Base-by-base conservation (phyloP, 53 echinoderm and acorn worm species). In the Crossaster papposus region DNA sequence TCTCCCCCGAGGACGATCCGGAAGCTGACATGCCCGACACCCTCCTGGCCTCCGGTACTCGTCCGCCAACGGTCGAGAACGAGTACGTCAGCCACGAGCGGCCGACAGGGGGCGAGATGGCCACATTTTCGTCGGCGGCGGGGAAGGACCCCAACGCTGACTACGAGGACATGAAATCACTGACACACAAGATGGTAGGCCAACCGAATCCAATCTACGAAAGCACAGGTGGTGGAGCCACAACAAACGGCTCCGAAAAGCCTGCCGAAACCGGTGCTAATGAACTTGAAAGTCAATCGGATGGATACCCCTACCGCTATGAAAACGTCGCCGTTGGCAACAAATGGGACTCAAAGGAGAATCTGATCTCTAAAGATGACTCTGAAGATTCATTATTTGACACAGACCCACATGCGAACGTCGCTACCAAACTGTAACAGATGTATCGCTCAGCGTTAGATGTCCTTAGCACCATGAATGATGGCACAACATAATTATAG, bases 171-270 rank as follows among this genome's bases (percentile, higher is more conserved):
- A 78, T 51, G 50, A 51, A 78, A 51, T 14, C 35, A 0, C 5
- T 74, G 36, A 14, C 75, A 33, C 75, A n/a, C 51, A 18, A 51
- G 44, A 37, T n/a, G n/a, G n/a, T 20, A 37, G 14, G 23, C 72
- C 26, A 23, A 51, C 78, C 51, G 51, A 78, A 78, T n/a, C 78
- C 78, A 2, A 78, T 78, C 51, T 78, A 78, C 52, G 78, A 78
- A 51, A 78, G 51, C 28, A 0, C 78, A 24, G 32, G 38, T 50
- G 32, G 38, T 50, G 78, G 20, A 36, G 13, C 37, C 22, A 35
- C 35, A 37, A 6, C 2, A 18, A 37, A 4, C 53, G 52, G 28
- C 24, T n/a, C 15, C 18, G 58, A 30, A 33, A 3, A 5, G 1
- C 14, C 32, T 33, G 32, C 80, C 10, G 32, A 51, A 5, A 0